Evolutionary conservation across 2,797 vertebrate species (phyloP).

Genomic region (Chelon auratus): DNA sequence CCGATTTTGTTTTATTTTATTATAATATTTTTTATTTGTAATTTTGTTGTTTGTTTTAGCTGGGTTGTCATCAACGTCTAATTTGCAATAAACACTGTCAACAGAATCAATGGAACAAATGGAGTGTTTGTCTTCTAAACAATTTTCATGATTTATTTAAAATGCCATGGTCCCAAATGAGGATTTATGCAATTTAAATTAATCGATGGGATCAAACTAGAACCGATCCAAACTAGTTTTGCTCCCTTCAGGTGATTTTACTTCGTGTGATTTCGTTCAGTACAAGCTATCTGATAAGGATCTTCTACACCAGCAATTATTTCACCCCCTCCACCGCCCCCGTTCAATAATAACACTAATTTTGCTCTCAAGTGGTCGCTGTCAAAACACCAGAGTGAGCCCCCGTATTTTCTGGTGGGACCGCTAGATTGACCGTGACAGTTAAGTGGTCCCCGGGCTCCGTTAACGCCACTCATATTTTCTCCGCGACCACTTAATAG

Average conservation of each 20-base stretch:
- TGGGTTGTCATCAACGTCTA: constrained; percentile 71
- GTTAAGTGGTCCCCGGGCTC: constrained; percentile 91
- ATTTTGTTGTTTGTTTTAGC: constrained; percentile 40
- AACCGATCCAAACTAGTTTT: not conserved
- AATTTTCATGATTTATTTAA: constrained; percentile 17
- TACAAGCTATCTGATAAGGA: constrained; percentile 12
- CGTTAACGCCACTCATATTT: constrained; percentile 91
- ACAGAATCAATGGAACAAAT: constrained; percentile 52
- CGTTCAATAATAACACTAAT: constrained; percentile 68
- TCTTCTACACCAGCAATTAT: constrained; percentile 19
- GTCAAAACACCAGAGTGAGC: constrained; percentile 64
- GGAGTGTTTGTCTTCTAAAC: constrained; percentile 46
- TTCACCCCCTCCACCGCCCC: constrained; percentile 3
- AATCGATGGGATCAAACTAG: constrained; percentile 17
- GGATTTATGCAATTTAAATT: not conserved
- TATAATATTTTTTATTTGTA: constrained; percentile 14
- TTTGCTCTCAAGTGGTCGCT: constrained; percentile 72
- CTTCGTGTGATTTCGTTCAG: constrained; percentile 36
- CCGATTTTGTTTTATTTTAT: constrained; percentile 24
- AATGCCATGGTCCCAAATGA: not conserved
- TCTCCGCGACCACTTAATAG: constrained; percentile 88
- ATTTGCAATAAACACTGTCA: constrained; percentile 86
- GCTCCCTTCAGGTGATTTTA: not conserved
- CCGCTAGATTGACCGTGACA: constrained; percentile 90
- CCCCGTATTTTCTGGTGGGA: constrained; percentile 68